Evolutionary conservation across 2,113 vertebrate genomes (phyloP), one percentile per base, ranked within the genome.

Genomic region (Cebus imitator): DNA sequence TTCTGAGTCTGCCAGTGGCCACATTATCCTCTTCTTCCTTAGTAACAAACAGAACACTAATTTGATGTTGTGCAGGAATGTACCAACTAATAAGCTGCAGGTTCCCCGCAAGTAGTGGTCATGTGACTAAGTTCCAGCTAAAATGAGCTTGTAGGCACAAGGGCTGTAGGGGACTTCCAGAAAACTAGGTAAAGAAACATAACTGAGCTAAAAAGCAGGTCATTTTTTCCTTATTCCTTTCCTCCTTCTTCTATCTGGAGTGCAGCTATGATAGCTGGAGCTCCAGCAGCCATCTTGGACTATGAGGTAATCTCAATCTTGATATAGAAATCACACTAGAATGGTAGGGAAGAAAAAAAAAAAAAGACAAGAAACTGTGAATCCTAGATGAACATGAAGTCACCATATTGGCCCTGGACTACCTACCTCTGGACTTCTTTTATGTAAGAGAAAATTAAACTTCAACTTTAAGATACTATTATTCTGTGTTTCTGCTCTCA

Each of bases 391-490:
- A 95, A 43, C n/a, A 82, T 43, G n/a, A 70, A 81, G 30, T 50
- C n/a, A 80, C 64, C 80, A 40, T 18, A 76, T 21, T 23, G 88
- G 43, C 58, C 80, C 70, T 79, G 35, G 68, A 86, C 35, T 52
- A 66, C 23, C 32, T 55, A 87, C 30, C 18, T 72, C 21, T 80
- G 8, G 8, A 90, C 32, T 79, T 86, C 43, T 58, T 76, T 70
- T 48, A 90, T n/a, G 10, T 52, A 48, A 50, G 23, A 87, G 52
- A 86, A 97, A 97, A 81, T 76, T 55, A 84, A 48, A 83, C 45
- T 91, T 84, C 43, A 57, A 48, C 58, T 61, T 81, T 58, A 90
- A 75, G 55, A 87, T 5, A 75, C 18, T 80, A 30, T 52, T 72
- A 90, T 27, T 14, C 37, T 68, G 14, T 48, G 48, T 20, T 93